These are phyloP conservation scores for Tichodroma muraria DNA, from an alignment of 2,113 vertebrate species.

Conservation along the genomic window DNA sequence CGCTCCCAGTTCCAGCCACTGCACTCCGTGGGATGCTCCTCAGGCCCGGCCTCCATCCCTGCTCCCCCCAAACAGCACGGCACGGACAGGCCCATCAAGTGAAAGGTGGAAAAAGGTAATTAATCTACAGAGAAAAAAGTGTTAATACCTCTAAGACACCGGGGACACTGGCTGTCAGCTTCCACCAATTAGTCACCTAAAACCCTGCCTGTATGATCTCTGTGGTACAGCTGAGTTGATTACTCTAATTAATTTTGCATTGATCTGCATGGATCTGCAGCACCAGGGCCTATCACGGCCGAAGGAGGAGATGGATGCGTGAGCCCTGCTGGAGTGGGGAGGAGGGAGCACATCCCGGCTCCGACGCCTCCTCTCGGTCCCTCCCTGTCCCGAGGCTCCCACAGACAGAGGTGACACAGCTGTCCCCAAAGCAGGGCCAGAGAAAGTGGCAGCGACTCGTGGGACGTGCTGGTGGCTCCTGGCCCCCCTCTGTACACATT, in stretches of 20 bases:
- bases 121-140: conserved; percentile 61
- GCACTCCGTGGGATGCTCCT: not conserved
- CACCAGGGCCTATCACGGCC: conserved; percentile 41
- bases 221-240: conserved; percentile 68
- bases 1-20: not conserved
- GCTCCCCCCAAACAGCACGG: not conserved
- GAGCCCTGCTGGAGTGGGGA: not conserved
- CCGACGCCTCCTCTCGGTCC: not conserved
- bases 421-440: not conserved
- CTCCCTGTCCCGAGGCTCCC: not conserved
- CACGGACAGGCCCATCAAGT: not conserved
- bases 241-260: conserved; percentile 82
- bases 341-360: not conserved
- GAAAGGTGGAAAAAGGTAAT: conserved; percentile 62
- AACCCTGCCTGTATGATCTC: conserved; percentile 67
- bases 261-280: conserved; percentile 66
- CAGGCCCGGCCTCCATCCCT: not conserved
- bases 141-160: conserved; percentile 67
- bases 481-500: accelerated
- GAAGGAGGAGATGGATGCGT: conserved; percentile 41
- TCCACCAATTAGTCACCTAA: conserved; percentile 75
- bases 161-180: conserved; percentile 69
- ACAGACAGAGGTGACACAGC: accelerated
- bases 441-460: not conserved
- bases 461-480: accelerated